Evolutionary conservation across 2,888 invertebrate species (phyloP).

Genomic region (Drosophila anceps): DNA sequence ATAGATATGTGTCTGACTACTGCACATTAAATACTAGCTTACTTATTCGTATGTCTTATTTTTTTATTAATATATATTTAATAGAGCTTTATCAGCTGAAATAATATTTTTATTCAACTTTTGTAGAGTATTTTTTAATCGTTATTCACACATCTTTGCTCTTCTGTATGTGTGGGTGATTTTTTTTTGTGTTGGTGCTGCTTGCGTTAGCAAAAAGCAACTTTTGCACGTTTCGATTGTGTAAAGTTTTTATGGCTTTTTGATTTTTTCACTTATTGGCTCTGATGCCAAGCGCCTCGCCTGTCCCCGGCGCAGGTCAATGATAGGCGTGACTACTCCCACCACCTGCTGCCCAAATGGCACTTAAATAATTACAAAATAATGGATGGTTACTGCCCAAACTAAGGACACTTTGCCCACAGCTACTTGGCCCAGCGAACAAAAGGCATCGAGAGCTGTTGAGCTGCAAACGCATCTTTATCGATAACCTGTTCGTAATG

Average conservation of each 20-base stretch:
- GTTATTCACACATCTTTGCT: not conserved
- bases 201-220: conserved; percentile 77
- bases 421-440: conserved; percentile 31
- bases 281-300: not conserved
- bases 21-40: not conserved
- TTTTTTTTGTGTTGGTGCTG: conserved; percentile 49
- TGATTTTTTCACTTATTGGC: conserved; percentile 83
- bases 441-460: conserved; percentile 27
- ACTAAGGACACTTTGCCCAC: conserved; percentile 33
- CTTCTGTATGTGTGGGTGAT: not conserved
- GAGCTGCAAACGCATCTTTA: conserved; percentile 23
- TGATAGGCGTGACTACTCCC: conserved; percentile 1
- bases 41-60: not conserved
- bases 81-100: no score
- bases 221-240: conserved; percentile 83
- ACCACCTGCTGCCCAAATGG: conserved; percentile 45
- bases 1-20: not conserved
- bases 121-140: conserved; percentile 8
- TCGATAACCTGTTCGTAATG: conserved; percentile 59
- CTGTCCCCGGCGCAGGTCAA: conserved; percentile 5
- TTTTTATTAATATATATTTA: no score
- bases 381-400: conserved; percentile 58
- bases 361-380: conserved; percentile 81
- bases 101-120: no score
- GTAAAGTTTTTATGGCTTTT: conserved; percentile 83